These are phyloP conservation scores for Lampropteryx suffumata DNA, from an alignment of 2,888 invertebrate genomes.

Conservation along the genomic window DNA sequence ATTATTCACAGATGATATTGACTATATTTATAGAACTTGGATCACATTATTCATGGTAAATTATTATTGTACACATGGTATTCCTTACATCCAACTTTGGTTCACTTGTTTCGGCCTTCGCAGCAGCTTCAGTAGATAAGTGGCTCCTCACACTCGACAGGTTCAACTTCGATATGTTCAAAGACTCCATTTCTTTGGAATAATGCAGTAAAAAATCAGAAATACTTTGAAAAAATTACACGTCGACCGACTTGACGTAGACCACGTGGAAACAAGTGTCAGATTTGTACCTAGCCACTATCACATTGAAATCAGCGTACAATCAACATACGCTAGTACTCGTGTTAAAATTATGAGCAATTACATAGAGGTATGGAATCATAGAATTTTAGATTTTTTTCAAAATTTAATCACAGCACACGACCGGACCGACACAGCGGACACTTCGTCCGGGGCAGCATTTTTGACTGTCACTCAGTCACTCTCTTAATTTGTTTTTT, in stretches of 20 bases:
- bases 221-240: constrained; percentile 58
- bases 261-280: constrained; percentile 80
- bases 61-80: neutral
- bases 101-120: constrained; percentile 54
- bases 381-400: too few relatives aligned
- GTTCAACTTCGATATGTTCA: constrained; percentile 73
- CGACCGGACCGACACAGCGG: too few relatives aligned
- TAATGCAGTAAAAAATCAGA: constrained; percentile 46
- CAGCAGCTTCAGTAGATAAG: constrained; percentile 49
- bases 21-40: too few relatives aligned
- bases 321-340: constrained; percentile 43
- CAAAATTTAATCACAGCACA: too few relatives aligned
- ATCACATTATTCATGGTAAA: too few relatives aligned
- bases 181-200: constrained; percentile 64
- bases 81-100: constrained; percentile 61
- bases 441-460: too few relatives aligned
- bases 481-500: too few relatives aligned
- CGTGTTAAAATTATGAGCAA: constrained; percentile 38
- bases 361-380: too few relatives aligned
- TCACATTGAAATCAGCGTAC: constrained; percentile 32
- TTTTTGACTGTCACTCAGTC: too few relatives aligned
- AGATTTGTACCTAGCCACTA: constrained; percentile 50
- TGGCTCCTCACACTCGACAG: constrained; percentile 66
- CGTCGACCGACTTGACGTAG: constrained; percentile 73
- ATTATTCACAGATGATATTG: neutral